These are phyloP conservation scores for Myiopsitta monachus DNA, from an alignment of 2,113 vertebrate genomes.

Conservation along the genomic window DNA sequence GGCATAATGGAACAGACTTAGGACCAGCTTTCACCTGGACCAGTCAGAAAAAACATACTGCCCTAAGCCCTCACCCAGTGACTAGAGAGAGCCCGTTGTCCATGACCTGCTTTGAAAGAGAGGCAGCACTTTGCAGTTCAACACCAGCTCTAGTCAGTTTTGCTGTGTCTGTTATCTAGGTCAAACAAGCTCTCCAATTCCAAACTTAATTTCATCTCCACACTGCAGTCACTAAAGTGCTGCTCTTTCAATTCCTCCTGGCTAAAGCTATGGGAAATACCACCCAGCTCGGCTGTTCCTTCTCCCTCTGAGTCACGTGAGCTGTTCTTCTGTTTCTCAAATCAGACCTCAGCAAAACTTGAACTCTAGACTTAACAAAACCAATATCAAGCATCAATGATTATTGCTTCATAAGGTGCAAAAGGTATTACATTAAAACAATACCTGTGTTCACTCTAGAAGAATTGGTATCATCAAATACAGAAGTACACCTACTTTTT, in stretches of 20 bases:
- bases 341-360: neutral
- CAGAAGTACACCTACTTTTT: neutral
- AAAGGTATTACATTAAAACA: neutral
- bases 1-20: neutral
- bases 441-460: neutral
- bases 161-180: neutral
- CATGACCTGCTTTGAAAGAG: neutral
- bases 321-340: neutral
- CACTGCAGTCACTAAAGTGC: neutral
- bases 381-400: neutral
- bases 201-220: neutral
- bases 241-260: neutral
- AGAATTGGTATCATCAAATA: neutral
- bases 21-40: neutral
- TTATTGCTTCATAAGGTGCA: neutral
- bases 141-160: neutral
- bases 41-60: neutral
- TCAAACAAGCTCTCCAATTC: neutral
- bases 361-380: neutral
- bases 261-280: neutral
- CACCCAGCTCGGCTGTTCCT: neutral
- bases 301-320: neutral
- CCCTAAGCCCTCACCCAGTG: neutral
- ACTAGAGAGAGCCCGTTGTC: fast-evolving
- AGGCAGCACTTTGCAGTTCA: neutral